Conservation (phyloP, 2,797 vertebrate genomes). For the Hypotaenidia philippensis region DNA sequence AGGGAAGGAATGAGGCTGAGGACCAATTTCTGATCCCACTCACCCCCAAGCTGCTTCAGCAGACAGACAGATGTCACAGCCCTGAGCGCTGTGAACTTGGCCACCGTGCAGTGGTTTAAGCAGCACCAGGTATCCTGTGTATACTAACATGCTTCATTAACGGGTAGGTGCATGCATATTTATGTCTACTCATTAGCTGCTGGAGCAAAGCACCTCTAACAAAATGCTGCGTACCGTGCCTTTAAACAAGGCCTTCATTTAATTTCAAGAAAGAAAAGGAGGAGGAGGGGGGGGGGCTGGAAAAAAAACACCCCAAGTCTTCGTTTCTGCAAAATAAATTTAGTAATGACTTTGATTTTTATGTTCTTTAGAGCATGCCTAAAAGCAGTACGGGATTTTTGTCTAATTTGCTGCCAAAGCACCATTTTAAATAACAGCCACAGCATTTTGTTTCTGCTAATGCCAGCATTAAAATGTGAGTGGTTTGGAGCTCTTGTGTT, state of each 20-base stretch:
- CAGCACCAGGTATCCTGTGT: conserved; percentile 36
- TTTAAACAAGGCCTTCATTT: conserved; percentile 4
- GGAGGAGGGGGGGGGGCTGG: too few relatives aligned
- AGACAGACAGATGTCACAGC: not conserved
- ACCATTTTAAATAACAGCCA: not conserved
- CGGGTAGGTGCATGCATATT: conserved; percentile 68
- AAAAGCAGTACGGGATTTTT: not conserved
- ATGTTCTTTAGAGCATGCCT: not conserved
- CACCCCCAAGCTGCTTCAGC: not conserved
- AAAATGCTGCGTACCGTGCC: conserved; percentile 59
- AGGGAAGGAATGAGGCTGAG: not conserved
- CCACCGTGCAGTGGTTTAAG: not conserved
- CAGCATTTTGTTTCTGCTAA: conserved; percentile 63
- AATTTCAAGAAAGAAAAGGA: not conserved
- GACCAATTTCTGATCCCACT: not conserved
- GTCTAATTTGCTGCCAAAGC: conserved; percentile 28
- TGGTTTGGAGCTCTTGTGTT: conserved; percentile 59
- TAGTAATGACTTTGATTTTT: conserved; percentile 20
- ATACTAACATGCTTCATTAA: conserved; percentile 31
- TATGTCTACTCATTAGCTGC: conserved; percentile 63
- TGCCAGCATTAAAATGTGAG: conserved; percentile 51
- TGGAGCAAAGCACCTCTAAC: conserved; percentile 64
- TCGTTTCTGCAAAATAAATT: not conserved
- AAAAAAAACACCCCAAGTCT: not conserved
- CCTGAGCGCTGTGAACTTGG: not conserved